Percentiles rank a stretch among this genome's conserved stretches.
Conservation (phyloP, 2,888 invertebrate genomes). For the Crematogaster levior region DNA sequence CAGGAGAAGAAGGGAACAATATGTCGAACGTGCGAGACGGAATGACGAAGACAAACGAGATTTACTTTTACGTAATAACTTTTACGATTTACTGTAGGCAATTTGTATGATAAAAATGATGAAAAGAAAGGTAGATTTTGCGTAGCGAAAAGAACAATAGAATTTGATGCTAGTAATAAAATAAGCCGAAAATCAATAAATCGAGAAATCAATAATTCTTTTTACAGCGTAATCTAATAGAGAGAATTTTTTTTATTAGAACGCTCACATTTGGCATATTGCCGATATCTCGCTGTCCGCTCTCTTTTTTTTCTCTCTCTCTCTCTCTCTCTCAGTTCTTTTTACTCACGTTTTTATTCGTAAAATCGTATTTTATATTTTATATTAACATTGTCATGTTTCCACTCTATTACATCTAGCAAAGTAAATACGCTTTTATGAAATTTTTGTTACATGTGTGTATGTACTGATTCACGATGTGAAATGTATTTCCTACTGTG, state of each 20-base stretch:
- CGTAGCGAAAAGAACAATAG: not conserved
- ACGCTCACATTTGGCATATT: not conserved
- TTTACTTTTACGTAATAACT: slow-evolving; percentile 32
- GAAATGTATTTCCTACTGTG: slow-evolving; percentile 9
- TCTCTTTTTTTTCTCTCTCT: not conserved
- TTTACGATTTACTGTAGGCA: not conserved
- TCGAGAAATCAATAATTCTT: slow-evolving; percentile 4
- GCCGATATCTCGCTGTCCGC: not conserved
- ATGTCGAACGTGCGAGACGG: not conserved
- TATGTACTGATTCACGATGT: not conserved
- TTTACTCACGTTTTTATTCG: slow-evolving; percentile 11
- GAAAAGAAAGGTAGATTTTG: slow-evolving; percentile 1
- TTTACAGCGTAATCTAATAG: not conserved
- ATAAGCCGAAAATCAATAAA: slow-evolving; percentile 35
- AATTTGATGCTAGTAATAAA: not conserved
- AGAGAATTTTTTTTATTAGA: slow-evolving; percentile 23
- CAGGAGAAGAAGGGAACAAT: not conserved
- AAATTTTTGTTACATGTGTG: slow-evolving; percentile 17
- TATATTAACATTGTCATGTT: slow-evolving; percentile 24
- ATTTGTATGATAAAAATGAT: slow-evolving; percentile 26
- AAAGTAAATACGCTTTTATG: not conserved
- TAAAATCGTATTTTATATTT: slow-evolving; percentile 12
- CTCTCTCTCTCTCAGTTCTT: too few species aligned
- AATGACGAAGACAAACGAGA: slow-evolving; percentile 42
- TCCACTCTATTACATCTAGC: not conserved